Conservation (phyloP, 2,888 invertebrate species). For the Hololepta plana region DNA sequence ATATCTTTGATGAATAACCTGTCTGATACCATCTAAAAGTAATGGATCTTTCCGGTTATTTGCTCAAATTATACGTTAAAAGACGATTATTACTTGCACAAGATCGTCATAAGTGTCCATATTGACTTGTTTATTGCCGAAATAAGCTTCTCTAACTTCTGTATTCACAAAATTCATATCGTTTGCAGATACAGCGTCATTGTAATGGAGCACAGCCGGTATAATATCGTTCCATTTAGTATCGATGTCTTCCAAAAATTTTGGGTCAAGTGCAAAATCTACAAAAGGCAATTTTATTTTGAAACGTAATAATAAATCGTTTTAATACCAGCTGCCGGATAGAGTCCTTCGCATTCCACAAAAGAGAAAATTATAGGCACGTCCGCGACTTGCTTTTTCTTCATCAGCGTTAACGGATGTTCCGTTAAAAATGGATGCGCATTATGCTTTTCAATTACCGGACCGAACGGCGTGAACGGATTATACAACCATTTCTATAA, state of each 20-base stretch:
- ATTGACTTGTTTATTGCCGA: constrained; percentile 17
- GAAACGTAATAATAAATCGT: too few species aligned
- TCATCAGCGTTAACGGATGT: constrained; percentile 43
- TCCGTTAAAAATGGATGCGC: constrained; percentile 44
- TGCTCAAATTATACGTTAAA: too few species aligned
- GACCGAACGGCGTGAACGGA: constrained; percentile 55
- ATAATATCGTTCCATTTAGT: constrained; percentile 20
- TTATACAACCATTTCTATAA: constrained; percentile 45
- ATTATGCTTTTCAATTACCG: constrained; percentile 42
- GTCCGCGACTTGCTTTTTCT: constrained; percentile 38
- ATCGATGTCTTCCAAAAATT: constrained; percentile 18
- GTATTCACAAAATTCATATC: constrained; percentile 14
- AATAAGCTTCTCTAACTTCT: constrained; percentile 21
- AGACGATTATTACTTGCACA: constrained; percentile 17
- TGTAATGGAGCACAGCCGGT: constrained; percentile 24
- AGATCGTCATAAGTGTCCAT: constrained; percentile 15
- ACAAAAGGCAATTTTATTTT: too few species aligned
- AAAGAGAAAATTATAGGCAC: constrained; percentile 52
- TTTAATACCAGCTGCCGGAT: constrained; percentile 50
- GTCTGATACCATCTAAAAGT: too few species aligned
- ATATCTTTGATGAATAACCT: too few species aligned
- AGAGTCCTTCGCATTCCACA: constrained; percentile 54
- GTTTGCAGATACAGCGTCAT: constrained; percentile 17
- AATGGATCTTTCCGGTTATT: too few species aligned
- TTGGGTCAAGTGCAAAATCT: constrained; percentile 20